Conservation (phyloP, 1,140 invertebrate species). For the Carposina sasakii region DNA sequence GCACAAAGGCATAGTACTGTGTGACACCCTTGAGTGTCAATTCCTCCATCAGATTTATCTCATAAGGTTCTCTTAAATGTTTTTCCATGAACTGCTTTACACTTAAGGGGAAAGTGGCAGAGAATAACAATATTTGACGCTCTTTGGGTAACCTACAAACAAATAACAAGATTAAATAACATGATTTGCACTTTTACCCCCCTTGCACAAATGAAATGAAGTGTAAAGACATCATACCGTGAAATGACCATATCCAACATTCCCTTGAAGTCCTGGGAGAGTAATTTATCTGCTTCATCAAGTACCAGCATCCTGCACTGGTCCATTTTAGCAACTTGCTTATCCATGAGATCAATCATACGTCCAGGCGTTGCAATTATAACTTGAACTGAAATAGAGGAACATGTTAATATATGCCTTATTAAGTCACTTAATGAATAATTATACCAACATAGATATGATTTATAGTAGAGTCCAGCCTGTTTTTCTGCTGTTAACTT, state of each 20-base stretch:
- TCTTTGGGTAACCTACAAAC: constrained; percentile 86
- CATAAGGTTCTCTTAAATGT: constrained; percentile 96
- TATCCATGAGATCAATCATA: constrained; percentile 99
- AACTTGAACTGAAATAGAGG: constrained; percentile 94
- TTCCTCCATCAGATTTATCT: constrained; percentile 99
- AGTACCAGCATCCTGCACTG: constrained; percentile 97
- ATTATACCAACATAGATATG: too few relatives aligned
- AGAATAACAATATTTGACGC: constrained; percentile 98
- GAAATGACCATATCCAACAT: constrained; percentile 98
- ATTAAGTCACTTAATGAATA: too few relatives aligned
- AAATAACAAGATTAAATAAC: neutral
- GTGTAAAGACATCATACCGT: constrained; percentile 64
- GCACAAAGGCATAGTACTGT: constrained; percentile 99
- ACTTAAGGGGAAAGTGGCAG: constrained; percentile 98
- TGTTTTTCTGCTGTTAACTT: too few relatives aligned
- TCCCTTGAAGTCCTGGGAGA: constrained; percentile 99
- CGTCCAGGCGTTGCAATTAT: constrained; percentile 99
- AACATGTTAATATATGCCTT: too few relatives aligned
- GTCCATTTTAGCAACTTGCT: constrained; percentile 96
- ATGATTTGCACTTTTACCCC: constrained; percentile 7
- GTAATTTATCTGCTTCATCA: constrained; percentile 99
- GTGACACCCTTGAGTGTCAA: constrained; percentile 99
- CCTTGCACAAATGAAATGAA: too few relatives aligned
- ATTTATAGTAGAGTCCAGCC: too few relatives aligned
- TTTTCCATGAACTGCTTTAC: constrained; percentile 99